Base-by-base conservation (phyloP, 2,113 vertebrate species). In the Indri indri region DNA sequence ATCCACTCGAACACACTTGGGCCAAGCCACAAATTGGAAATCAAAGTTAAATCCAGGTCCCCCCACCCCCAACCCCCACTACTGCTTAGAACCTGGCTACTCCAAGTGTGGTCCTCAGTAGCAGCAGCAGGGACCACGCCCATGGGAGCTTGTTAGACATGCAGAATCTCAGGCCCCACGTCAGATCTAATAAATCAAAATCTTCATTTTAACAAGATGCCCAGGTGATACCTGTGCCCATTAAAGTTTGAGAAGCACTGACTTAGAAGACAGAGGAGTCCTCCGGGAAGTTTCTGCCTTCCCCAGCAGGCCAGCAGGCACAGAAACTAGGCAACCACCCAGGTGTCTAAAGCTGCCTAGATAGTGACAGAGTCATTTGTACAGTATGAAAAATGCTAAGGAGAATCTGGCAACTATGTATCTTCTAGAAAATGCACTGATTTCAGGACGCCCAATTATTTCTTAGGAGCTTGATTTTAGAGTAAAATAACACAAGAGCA, bases 401-500 rank as follows among this genome's bases (percentile, higher is more conserved):
- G 79, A 54, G 77, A 52, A 27, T n/a, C 76, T 94, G 80, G 82
- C 42, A 66, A 32, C 54, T 42, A 54, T 5, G 52, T 11, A 27
- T 87, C 79, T 80, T 94, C 79, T 32, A 66, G 82, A 66, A 70
- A 95, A 12, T 0, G 82, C 32, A 82, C 57, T 16, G 42, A 96
- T 61, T 96, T 97, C 98, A 98, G 98, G 97, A 98, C 96, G 65
- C 92, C 61, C 20, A 68, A 85, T 95, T 98, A 98, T 98, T 98
- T 98, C 98, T 90, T 96, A 90, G 97, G 96, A 90, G 14, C 98
- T 98, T 98, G 98, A 97, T 98, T 98, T 96, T 97, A 97, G 98
- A 97, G 97, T 70, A 61, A 96, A 89, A 54, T 25, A 70, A 81
- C 61, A 77, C 54, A 25, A 85, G 61, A 63, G 70, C 95, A 98